Conservation (phyloP, 2,797 vertebrate genomes). For the Macroramphosus scolopax region DNA sequence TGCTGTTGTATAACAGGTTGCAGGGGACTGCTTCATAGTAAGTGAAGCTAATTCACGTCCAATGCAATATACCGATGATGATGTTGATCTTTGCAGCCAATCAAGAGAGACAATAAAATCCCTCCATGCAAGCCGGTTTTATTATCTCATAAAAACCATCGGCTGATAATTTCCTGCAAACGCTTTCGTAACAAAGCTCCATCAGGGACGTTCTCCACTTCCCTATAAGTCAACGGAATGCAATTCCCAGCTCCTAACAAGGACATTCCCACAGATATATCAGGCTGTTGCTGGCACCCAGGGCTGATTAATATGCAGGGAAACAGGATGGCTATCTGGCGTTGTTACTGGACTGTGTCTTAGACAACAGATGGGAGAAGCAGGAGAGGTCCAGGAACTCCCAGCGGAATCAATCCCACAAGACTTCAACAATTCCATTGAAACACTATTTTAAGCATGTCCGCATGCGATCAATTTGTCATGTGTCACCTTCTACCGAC, state of each 20-base stretch:
- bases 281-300: constrained; percentile 4
- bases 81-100: constrained; percentile 2
- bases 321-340: constrained; percentile 14
- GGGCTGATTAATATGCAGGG: constrained; percentile 35
- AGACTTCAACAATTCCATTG: constrained; percentile 29
- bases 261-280: constrained; percentile 4
- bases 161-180: background rate
- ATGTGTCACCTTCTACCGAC: constrained; percentile 48
- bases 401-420: constrained; percentile 29
- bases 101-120: constrained; percentile 4
- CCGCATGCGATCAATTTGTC: constrained; percentile 56
- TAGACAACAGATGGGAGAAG: constrained; percentile 40
- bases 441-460: constrained; percentile 50
- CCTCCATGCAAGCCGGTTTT: background rate
- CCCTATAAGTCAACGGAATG: constrained; percentile 5
- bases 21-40: background rate
- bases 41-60: background rate
- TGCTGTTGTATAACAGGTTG: constrained; percentile 4
- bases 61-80: background rate
- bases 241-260: constrained; percentile 4
- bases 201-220: constrained; percentile 5
- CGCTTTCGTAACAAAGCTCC: background rate
- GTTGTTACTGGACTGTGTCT: constrained; percentile 22
- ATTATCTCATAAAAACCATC: constrained; percentile 1
- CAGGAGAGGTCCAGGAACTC: constrained; percentile 17